phyloP scores from a whole-genome alignment of 2,113 vertebrate genomes.

The Neogobius melanostomus region DNA sequence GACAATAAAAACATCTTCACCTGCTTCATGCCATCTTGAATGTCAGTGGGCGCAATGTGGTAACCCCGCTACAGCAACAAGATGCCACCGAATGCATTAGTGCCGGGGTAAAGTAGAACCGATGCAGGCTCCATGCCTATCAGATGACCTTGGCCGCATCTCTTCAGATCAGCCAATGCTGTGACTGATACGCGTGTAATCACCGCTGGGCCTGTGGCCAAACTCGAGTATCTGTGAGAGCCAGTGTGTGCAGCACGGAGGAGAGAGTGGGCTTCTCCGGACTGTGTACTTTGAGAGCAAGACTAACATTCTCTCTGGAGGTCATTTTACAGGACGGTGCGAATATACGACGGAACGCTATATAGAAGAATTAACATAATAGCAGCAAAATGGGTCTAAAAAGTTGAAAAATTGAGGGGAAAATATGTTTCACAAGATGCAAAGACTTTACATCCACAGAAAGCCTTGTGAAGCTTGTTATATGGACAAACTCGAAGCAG shows the following conservation, averaged over 20 bases:
- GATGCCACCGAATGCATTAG: slow-evolving; percentile 34
- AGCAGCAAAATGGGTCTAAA: neutral
- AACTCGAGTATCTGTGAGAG: slow-evolving; percentile 30
- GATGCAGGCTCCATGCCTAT: slow-evolving; percentile 35
- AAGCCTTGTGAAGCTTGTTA: no score
- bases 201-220: slow-evolving; percentile 43
- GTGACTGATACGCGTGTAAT: slow-evolving; percentile 54
- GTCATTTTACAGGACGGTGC: neutral
- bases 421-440: no score
- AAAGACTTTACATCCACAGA: neutral
- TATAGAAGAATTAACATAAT: neutral
- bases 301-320: neutral
- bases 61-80: slow-evolving; percentile 9
- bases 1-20: neutral
- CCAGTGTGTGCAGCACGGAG: slow-evolving; percentile 21
- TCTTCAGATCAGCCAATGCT: slow-evolving; percentile 59
- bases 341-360: neutral
- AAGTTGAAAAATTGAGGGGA: neutral
- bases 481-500: no score
- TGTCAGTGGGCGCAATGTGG: neutral
- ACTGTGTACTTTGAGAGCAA: slow-evolving; percentile 19
- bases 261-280: slow-evolving; percentile 1
- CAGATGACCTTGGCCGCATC: slow-evolving; percentile 61
- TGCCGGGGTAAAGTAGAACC: slow-evolving; percentile 39
- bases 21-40: neutral